phyloP scores from a whole-genome alignment of 1,140 invertebrate species.

The Bombus waltoni region DNA sequence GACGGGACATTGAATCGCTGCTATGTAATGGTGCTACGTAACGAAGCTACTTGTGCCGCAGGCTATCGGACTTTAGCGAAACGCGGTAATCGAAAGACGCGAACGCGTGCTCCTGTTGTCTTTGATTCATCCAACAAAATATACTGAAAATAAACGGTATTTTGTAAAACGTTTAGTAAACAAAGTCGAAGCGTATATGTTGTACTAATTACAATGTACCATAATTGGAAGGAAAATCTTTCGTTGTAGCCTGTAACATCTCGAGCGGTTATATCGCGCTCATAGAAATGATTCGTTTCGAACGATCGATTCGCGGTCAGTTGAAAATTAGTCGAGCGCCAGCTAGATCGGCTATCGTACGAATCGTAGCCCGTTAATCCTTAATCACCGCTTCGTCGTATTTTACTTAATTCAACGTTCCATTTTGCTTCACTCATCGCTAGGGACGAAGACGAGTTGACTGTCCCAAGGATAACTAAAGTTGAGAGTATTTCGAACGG shows the following conservation, averaged over 20 bases:
- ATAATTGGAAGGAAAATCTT: neutral
- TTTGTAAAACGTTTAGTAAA: neutral
- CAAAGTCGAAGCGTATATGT: no score
- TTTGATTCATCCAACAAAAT: neutral
- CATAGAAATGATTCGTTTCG: neutral
- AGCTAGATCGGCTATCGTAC: neutral
- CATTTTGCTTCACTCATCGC: conserved; percentile 62
- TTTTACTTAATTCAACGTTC: conserved; percentile 75
- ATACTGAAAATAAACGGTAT: neutral
- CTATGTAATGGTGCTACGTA: conserved; percentile 31
- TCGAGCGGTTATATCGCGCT: neutral
- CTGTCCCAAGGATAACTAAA: conserved; percentile 75
- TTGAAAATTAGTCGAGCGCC: conserved; percentile 39
- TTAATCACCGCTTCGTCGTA: conserved; percentile 69
- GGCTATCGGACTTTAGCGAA: conserved; percentile 6
- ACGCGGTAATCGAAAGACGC: neutral
- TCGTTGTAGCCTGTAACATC: neutral
- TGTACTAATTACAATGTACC: no score
- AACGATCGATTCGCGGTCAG: conserved; percentile 31
- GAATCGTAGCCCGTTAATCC: conserved; percentile 64
- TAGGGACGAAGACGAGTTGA: conserved; percentile 11
- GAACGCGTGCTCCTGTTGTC: neutral
- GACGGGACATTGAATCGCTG: conserved; percentile 18
- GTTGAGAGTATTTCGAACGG: conserved; percentile 73
- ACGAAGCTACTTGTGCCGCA: conserved; percentile 19